phyloP scores from a whole-genome alignment of 2,797 vertebrate species.

The Pangasius sanitwongsei region DNA sequence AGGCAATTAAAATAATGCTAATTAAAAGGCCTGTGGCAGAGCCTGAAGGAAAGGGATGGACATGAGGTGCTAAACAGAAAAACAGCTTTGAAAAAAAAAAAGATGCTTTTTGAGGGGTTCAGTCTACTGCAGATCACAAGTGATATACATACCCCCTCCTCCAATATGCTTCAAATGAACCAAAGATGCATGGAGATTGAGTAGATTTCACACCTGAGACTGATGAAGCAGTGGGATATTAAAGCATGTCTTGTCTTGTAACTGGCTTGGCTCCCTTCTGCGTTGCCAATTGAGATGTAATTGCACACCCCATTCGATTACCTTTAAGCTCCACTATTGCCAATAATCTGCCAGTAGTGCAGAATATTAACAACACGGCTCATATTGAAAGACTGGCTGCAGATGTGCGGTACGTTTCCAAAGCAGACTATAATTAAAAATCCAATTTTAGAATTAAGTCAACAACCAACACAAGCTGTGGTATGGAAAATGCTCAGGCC shows the following conservation, averaged over 20 bases:
- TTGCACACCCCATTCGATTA: conserved; percentile 49
- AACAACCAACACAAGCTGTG: not conserved
- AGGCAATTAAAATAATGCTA: conserved; percentile 48
- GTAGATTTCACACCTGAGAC: conserved; percentile 38
- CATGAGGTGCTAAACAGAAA: not conserved
- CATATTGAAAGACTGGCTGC: conserved; percentile 6
- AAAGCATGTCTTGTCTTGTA: conserved; percentile 54
- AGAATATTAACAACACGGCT: conserved; percentile 40
- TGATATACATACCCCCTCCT: not conserved
- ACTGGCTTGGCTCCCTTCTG: conserved; percentile 29
- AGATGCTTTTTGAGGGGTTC: not conserved
- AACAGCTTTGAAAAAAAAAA: not conserved
- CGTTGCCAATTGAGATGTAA: conserved; percentile 51
- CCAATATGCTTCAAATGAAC: not conserved
- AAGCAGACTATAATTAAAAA: not conserved
- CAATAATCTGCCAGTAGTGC: conserved; percentile 40
- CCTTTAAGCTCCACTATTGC: conserved; percentile 46
- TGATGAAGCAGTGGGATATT: conserved; percentile 35
- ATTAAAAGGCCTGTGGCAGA: conserved; percentile 34
- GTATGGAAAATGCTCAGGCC: not conserved
- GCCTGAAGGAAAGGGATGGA: conserved; percentile 27
- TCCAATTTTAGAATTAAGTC: not conserved
- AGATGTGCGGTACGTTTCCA: not conserved
- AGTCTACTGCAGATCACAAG: not conserved
- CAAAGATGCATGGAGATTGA: conserved; percentile 36